Evolutionary conservation across 1,140 invertebrate genomes (phyloP).

Genomic region (Protaetia brevitarsis): DNA sequence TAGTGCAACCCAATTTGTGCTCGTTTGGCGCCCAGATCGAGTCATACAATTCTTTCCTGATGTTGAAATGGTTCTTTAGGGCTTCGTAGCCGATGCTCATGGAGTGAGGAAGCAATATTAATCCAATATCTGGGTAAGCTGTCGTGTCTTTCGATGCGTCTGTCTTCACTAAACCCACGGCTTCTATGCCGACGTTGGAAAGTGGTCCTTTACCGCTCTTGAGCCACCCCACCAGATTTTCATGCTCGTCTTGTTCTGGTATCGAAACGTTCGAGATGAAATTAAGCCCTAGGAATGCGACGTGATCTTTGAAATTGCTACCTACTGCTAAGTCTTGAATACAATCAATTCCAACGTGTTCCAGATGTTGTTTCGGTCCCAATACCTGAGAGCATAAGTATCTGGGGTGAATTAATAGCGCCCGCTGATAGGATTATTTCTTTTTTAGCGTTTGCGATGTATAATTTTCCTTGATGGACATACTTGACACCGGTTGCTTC

Average conservation of each 20-base stretch:
- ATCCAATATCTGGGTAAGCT: constrained; percentile 58
- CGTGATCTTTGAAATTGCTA: constrained; percentile 72
- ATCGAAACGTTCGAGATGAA: constrained; percentile 2
- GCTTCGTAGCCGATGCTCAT: background rate
- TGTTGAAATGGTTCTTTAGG: background rate
- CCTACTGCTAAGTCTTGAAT: constrained; percentile 68
- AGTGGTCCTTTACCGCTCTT: constrained; percentile 50
- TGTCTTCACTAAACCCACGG: constrained; percentile 47
- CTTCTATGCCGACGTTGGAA: constrained; percentile 47
- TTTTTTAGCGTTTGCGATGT: constrained; percentile 56
- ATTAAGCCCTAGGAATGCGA: constrained; percentile 46
- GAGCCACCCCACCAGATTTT: constrained; percentile 43
- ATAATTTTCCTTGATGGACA: constrained; percentile 46
- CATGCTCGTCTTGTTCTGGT: constrained; percentile 20
- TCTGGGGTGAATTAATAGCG: constrained; percentile 64
- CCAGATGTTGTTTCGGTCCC: constrained; percentile 66
- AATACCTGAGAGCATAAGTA: constrained; percentile 75
- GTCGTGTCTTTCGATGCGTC: constrained; percentile 26
- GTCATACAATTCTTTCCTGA: constrained; percentile 17
- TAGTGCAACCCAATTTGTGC: constrained; percentile 29
- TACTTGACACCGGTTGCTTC: constrained; percentile 64
- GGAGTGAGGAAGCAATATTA: constrained; percentile 51
- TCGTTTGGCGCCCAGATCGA: constrained; percentile 21
- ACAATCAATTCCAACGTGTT: constrained; percentile 56
- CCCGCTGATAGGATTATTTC: constrained; percentile 67